Base-by-base conservation (phyloP, 2,888 invertebrate genomes). In the Clivina fossor region DNA sequence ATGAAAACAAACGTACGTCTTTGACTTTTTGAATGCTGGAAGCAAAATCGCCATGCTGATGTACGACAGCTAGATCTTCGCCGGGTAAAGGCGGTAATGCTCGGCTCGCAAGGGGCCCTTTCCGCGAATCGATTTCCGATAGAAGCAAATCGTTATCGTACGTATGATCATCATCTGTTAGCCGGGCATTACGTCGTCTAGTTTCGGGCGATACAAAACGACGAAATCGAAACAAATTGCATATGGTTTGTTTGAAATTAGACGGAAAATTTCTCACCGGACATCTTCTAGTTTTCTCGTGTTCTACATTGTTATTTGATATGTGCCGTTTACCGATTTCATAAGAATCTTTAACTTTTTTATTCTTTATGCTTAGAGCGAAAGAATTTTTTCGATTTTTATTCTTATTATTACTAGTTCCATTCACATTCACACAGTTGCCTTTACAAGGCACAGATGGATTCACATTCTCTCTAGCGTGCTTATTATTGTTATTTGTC, bases 1-100 rank as follows among this genome's bases (percentile, higher is more conserved):
- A 49, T 33, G 18, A 40, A 32, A 38, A 11, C 16, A 55, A 58
- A 82, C 89, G 82, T 78, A 93, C 93, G 77, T 93, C 92, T 81
- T 93, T 93, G 49, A 94, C 93, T 80, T 89, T 90, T 72, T 93
- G 90, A 68, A 94, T 91, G 64, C 92, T 93, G 20, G 90, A 88
- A 32, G 93, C 90, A 74, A 93, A 93, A 73, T 93, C 93, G 74
- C 88, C 82, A 33, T 82, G 78, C 1, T 77, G 64, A 57, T 71
- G 74, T 58, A 74, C 74, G 16, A 66, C 69, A 3, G 67, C 70
- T 18, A 56, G 43, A 4, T 60, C 60, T 15, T 64, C 61, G 3
- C 54, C 56, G 13, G 86, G 86, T 65, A 86, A 71, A 3, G 86
- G 86, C 28, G 86, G 86, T 62, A 86, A 69, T 20, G 86, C 86